Evolutionary conservation across 2,797 vertebrate genomes (phyloP).

Genomic region (Coreius guichenoti): DNA sequence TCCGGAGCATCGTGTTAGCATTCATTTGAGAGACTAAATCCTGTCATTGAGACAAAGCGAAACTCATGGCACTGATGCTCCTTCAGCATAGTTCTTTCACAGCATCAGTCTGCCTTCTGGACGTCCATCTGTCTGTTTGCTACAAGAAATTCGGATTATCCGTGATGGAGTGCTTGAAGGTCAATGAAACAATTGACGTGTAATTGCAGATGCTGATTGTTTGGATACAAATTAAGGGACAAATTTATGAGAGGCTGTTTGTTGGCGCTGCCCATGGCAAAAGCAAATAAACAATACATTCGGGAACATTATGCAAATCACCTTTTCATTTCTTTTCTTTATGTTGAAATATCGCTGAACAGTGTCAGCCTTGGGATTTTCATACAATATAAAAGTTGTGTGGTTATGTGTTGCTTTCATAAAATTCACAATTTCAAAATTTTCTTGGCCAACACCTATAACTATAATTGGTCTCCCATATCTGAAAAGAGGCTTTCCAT

Average conservation of each 20-base stretch:
- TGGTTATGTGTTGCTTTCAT: not conserved
- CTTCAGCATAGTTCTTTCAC: slow-evolving; percentile 21
- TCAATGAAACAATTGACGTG: slow-evolving; percentile 38
- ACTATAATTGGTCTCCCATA: not conserved
- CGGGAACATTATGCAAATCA: not conserved
- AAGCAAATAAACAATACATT: slow-evolving; percentile 18
- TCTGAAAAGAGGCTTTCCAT: not conserved
- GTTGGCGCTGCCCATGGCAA: not conserved
- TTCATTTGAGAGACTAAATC: slow-evolving; percentile 26
- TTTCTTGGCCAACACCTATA: not conserved
- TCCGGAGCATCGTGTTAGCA: slow-evolving; percentile 5
- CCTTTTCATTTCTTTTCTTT: not conserved
- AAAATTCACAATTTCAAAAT: not conserved
- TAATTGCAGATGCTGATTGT: slow-evolving; percentile 36
- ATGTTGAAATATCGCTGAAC: not conserved
- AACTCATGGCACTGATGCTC: not conserved
- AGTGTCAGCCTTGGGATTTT: not conserved
- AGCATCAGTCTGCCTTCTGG: slow-evolving; percentile 30
- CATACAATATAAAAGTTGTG: not conserved
- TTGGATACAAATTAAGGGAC: slow-evolving; percentile 20
- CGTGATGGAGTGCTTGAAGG: slow-evolving; percentile 17
- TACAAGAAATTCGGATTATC: slow-evolving; percentile 5
- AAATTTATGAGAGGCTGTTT: not conserved
- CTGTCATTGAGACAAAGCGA: slow-evolving; percentile 17
- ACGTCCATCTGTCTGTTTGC: slow-evolving; percentile 40